Evolutionary conservation across 2,888 invertebrate species (phyloP).

Genomic region (Therioaphis trifolii): DNA sequence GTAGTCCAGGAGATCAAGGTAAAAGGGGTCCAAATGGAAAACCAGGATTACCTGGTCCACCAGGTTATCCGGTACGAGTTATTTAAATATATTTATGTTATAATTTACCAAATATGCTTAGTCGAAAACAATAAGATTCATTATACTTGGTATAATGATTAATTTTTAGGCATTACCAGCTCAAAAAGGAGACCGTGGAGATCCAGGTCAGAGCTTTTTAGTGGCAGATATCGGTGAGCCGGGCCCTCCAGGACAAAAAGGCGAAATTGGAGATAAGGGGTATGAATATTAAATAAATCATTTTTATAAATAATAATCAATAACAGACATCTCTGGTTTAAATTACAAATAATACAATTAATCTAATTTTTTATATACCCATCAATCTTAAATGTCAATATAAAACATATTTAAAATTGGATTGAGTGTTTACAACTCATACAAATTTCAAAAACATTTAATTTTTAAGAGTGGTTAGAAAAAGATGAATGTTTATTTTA

Average conservation of each 20-base stretch:
- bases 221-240: constrained; percentile 66
- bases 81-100: constrained; percentile 27
- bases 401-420: no score
- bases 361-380: no score
- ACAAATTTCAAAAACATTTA: no score
- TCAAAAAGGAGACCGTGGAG: constrained; percentile 67
- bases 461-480: no score
- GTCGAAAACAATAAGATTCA: no score
- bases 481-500: no score
- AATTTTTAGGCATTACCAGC: constrained; percentile 53
- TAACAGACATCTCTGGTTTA: no score
- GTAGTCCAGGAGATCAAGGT: constrained; percentile 67
- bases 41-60: constrained; percentile 67
- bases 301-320: no score
- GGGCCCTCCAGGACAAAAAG: constrained; percentile 67
- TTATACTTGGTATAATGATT: neutral
- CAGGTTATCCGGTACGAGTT: constrained; percentile 66
- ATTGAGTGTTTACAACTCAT: no score
- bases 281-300: no score
- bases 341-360: no score
- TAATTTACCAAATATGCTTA: neutral
- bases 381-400: no score
- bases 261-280: constrained; percentile 67
- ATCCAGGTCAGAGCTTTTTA: constrained; percentile 66
- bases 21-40: constrained; percentile 67